Evolutionary conservation across 2,113 vertebrate species (phyloP), one percentile per base, ranked within the genome.

Genomic region (Dipodomys ordii): DNA sequence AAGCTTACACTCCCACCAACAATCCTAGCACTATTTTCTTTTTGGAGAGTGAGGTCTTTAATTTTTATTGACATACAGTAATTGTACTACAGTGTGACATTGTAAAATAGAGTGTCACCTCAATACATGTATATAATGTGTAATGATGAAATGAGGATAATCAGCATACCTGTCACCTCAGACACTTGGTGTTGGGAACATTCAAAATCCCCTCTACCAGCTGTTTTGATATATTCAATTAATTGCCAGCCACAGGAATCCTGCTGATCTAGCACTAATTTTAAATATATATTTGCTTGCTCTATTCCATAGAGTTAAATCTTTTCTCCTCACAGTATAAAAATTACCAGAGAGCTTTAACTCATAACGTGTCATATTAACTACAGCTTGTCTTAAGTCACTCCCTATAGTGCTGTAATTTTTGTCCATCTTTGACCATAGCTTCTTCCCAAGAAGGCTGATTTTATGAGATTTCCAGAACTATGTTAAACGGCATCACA

Each of bases 381-480:
- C 18, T 72, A 65, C 53, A 16, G 2, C 46, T 84, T 83, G 95
- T 27, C 90, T 96, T 94, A 83, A 95, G 76, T 78, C 11, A 53
- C 60, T 16, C 64, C 68, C 28, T 69, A 3, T 49, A 62, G 19
- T 57, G 60, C 57, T 82, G 22, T 20, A 57, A 94, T 93, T 91
- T 93, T 91, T 95, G 53, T 69, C 35, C 68, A 65, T 81, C 77
- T 95, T 90, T 91, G 80, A 94, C 91, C 90, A 94, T 87, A 94
- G 9, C 18, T 91, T 88, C 90, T 93, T 96, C 81, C 71, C 76
- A 80, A 83, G 68, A 82, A 87, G 83, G 39, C 76, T 83, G 68
- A 91, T 83, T 95, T 92, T 96, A 76, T 93, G 68, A 95, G 77
- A 87, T 94, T 94, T 91, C 65, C 67, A 90, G 64, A 65, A 90